phyloP scores from a whole-genome alignment of 2,797 vertebrate genomes.

The Sylvilagus floridanus region DNA sequence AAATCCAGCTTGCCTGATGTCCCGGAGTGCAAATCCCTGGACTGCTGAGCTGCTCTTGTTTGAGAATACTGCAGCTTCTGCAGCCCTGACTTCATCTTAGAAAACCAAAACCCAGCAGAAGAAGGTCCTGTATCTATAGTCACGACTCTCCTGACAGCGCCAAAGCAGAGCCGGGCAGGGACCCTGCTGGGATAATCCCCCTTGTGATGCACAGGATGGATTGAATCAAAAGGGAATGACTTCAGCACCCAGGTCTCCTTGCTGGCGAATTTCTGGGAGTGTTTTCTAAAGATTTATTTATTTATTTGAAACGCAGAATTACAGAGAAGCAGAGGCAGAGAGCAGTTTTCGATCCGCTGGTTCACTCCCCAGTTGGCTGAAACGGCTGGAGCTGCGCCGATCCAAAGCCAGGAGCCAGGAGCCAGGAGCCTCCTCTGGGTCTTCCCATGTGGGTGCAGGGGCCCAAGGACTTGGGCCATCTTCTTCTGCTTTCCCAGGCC shows the following conservation, averaged over 20 bases:
- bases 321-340: too few relatives aligned
- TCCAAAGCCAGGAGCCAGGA: too few relatives aligned
- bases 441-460: too few relatives aligned
- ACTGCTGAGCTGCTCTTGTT: not conserved
- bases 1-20: not conserved
- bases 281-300: too few relatives aligned
- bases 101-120: not conserved
- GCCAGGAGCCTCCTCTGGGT: too few relatives aligned
- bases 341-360: too few relatives aligned
- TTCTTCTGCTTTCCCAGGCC: too few relatives aligned
- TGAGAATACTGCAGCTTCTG: not conserved
- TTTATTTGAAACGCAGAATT: too few relatives aligned
- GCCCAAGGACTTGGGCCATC: too few relatives aligned
- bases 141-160: not conserved
- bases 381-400: too few relatives aligned
- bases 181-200: not conserved
- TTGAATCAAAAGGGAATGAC: not conserved
- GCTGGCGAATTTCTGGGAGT: not conserved
- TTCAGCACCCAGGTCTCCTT: not conserved
- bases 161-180: not conserved
- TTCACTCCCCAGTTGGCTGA: too few relatives aligned
- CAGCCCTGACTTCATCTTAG: not conserved
- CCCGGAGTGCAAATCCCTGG: not conserved
- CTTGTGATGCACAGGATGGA: not conserved
- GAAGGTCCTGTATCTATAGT: not conserved